Base-by-base conservation (phyloP, 2,888 invertebrate genomes). In the Parochlus steinenii region DNA sequence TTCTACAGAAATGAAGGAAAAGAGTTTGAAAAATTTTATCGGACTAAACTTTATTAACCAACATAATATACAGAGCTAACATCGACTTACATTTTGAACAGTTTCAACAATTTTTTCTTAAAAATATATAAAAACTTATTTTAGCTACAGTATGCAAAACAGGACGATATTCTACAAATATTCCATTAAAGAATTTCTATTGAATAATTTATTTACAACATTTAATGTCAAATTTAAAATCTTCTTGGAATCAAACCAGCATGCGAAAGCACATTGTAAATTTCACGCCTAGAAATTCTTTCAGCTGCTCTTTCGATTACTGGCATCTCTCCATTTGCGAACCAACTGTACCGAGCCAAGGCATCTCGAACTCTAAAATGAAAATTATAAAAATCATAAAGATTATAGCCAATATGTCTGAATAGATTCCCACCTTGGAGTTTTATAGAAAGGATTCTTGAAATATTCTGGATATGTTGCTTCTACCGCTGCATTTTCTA, bases 191-290 rank as follows among this genome's bases (percentile, higher is more conserved):
- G n/a, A n/a, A n/a, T n/a, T n/a, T n/a, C n/a, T n/a, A n/a, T n/a
- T n/a, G n/a, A n/a, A n/a, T n/a, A n/a, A n/a, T n/a, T n/a, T n/a
- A n/a, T n/a, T n/a, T n/a, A n/a, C n/a, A n/a, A 23, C 18, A 31
- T 31, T 31, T 33, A 6, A 33, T 24, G n/a, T 25, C 15, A 26
- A 18, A 32, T 24, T 10, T 28, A 33, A 25, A 16, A 24, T 23
- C 47, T 47, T 24, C 65, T 52, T 17, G 61, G 57, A 29, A 73
- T 57, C 16, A 74, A 55, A 3, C 74, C 74, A 1, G 74, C 74
- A 50, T 74, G 74, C 2, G 68, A 67, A 30, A 74, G 55, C 24
- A 73, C 66, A 32, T 65, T 66, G 54, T 71, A 72, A 42, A 74
- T 73, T 49, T 71, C 65, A 30, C 61, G 58, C 14, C 73, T 63